A percentile compares a stretch with the other conserved stretches of the same genome.
Conservation (phyloP, 2,113 vertebrate genomes). For the Pedionomus torquatus region DNA sequence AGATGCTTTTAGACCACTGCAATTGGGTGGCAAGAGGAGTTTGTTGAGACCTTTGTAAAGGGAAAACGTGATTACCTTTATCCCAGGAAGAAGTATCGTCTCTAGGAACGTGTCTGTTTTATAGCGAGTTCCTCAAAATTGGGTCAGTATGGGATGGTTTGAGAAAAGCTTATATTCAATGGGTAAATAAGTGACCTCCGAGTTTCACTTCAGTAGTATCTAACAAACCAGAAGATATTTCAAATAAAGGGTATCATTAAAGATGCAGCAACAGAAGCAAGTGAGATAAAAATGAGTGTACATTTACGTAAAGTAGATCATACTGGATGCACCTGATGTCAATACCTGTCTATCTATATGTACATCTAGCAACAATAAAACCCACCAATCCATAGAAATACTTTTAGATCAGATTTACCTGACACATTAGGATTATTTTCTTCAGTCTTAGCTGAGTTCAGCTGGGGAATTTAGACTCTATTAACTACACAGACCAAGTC, state of each 20-base stretch:
- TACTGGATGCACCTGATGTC: background rate
- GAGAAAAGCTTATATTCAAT: background rate
- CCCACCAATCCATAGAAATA: background rate
- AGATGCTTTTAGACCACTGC: background rate
- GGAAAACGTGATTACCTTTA: background rate
- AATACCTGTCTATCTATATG: background rate
- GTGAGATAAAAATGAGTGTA: background rate
- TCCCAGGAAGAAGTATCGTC: background rate
- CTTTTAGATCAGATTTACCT: background rate
- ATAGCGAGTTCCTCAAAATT: background rate
- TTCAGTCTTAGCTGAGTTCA: background rate
- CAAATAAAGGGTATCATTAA: background rate
- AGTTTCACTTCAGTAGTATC: background rate
- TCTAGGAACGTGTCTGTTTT: rapidly evolving
- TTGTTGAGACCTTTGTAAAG: background rate
- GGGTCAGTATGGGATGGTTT: background rate
- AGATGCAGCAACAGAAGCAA: background rate
- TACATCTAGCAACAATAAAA: background rate
- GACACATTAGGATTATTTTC: background rate
- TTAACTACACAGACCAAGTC: background rate
- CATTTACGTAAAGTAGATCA: background rate
- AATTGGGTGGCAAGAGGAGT: background rate
- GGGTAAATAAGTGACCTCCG: background rate
- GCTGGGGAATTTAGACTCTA: background rate
- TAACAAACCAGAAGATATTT: background rate